These are phyloP conservation scores for Strongylocentrotus purpuratus DNA, from an alignment of 35 echinoderm and acorn worm species.

Conservation along the genomic window DNA sequence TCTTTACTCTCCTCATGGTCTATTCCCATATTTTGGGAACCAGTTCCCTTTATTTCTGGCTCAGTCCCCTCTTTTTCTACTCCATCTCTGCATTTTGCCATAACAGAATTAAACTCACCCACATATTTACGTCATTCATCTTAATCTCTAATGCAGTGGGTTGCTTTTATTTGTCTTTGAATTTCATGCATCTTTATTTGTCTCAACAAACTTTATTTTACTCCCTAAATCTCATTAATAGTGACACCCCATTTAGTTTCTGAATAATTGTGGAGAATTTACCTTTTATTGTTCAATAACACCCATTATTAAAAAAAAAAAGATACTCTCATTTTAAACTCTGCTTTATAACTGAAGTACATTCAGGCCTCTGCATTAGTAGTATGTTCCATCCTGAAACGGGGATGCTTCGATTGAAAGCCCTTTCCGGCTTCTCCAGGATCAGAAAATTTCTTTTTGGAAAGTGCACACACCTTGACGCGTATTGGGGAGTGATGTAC, in stretches of 20 bases:
- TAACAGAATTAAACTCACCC: too few relatives aligned
- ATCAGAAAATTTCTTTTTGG: not conserved
- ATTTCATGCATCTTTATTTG: too few relatives aligned
- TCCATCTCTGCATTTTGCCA: too few relatives aligned
- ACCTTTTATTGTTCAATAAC: not conserved
- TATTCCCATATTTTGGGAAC: too few relatives aligned
- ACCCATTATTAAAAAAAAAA: not conserved
- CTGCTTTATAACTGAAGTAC: not conserved
- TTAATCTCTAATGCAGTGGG: too few relatives aligned
- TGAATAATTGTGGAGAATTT: not conserved
- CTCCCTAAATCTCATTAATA: too few relatives aligned
- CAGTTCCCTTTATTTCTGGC: too few relatives aligned
- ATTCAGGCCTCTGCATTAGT: not conserved
- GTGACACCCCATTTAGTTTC: not conserved
- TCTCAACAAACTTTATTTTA: too few relatives aligned
- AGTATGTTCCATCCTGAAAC: not conserved
- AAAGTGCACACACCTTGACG: slow-evolving; percentile 28
- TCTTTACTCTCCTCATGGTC: too few relatives aligned
- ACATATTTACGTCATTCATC: too few relatives aligned
- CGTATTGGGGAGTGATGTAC: not conserved
- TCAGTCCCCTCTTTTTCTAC: too few relatives aligned
- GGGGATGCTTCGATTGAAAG: not conserved
- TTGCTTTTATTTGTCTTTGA: too few relatives aligned
- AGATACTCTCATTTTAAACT: not conserved
- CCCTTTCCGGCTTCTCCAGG: not conserved